Base-by-base conservation (phyloP, 2,113 vertebrate species). In the Nestor notabilis region DNA sequence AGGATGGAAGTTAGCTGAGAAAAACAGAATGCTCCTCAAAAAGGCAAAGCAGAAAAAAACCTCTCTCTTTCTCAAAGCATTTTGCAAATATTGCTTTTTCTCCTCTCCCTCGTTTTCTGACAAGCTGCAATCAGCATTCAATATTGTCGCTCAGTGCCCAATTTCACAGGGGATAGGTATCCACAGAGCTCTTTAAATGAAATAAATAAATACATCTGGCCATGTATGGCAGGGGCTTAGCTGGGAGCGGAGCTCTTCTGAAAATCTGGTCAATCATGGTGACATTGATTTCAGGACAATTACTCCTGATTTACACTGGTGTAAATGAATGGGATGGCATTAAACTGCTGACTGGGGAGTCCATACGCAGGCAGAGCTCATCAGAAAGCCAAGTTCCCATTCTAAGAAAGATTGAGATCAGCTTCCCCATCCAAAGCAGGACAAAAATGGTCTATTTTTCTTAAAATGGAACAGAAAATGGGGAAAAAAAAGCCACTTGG, bases 141-240 rank as follows among this genome's bases (percentile, higher is more conserved):
- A 95, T 95, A 91, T 96, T 96, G 95, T 91, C 24, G 10, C 77
- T 95, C 87, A 37, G 91, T 12, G 46, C 93, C 92, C 90, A 41
- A 53, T 96, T 89, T 85, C 89, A 69, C 41, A 65, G 58, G 83
- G 93, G 87, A 83, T 96, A 95, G 90, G 90, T 96, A 95, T 87
- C 92, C 95, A 95, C 87, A 66, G 89, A 89, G 87, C 61, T 83
- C 58, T 85, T 78, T 50, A 94, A 96, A 94, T 94, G 78, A 96
- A 97, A 96, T 95, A 97, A 96, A 96, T 96, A 97, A 96, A 95
- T 97, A 95, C 95, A 96, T 95, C 95, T 87, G 95, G 94, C 91
- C 97, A 79, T 35, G 41, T 91, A 87, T 44, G 14, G 1, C 87
- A 71, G 41, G 80, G 89, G 65, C 81, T 93, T 87, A 87, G 74